Base-by-base conservation (phyloP, 2,888 invertebrate genomes). In the Boloria selene region DNA sequence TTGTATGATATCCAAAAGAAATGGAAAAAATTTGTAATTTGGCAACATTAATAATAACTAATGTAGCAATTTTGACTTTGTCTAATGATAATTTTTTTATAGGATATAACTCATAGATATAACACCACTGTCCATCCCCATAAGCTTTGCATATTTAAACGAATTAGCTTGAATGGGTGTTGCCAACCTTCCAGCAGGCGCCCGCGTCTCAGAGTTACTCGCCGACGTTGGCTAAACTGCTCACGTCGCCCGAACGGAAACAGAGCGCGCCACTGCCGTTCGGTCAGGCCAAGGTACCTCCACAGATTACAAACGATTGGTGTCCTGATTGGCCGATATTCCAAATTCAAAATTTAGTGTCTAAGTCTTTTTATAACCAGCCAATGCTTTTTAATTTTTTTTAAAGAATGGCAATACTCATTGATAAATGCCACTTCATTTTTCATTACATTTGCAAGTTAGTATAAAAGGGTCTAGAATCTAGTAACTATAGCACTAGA, bases 191-290 rank as follows among this genome's bases (percentile, higher is more conserved):
- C 79, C 91, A 91, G 91, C 90, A 87, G 87, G 93, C 93, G 82
- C 81, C 89, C 79, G 85, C 88, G 75, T 93, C 95, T 75, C 91
- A 92, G 88, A 94, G 95, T 77, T 96, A 95, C 90, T 96, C 96
- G 77, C 96, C 96, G 72, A 96, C 96, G 76, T 93, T 96, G 85
- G 96, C 96, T 73, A 93, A 96, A 86, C 93, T 96, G 75, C 93
- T 96, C 77, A 96, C 96, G 72, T 96, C 96, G 68, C 93, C 93
- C 78, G 93, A 93, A 83, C 81, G 90, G 83, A 87, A 84, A 83
- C 88, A 88, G 86, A 84, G 82, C 80, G 81, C 87, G 76, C 79
- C 87, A 74, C 78, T 88, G 81, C 86, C 90, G 85, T 90, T 86
- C 90, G 91, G 89, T 91, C 91, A 90, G 91, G 92, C 91, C 91